Evolutionary conservation across 1,140 invertebrate genomes (phyloP), one percentile per base, ranked within the genome.

Genomic region (Ganaspis sp.): DNA sequence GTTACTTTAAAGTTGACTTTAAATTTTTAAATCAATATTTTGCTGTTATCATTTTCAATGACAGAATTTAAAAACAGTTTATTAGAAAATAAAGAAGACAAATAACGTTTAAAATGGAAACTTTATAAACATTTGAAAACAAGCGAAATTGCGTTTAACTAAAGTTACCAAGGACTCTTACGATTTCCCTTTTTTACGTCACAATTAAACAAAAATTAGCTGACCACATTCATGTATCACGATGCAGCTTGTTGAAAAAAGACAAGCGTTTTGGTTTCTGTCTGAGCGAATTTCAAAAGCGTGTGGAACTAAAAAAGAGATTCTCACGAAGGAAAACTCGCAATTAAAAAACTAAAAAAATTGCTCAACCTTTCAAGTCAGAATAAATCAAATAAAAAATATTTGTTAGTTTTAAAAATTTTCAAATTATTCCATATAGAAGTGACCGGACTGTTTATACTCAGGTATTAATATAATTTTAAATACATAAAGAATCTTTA

Each of bases 161-260:
- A 34, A 64, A 49, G 23, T 29, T 26, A 19, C 42, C 8, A 72
- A 29, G 74, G 42, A 19, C 74, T 53, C 29, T n/a, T 34, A 19
- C n/a, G 11, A 9, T 45, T 70, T 3, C 40, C 69, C 38, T 70
- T 74, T 77, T 75, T 29, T 69, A 37, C 54, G 71, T 70, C 45
- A 80, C 78, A 83, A 87, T 87, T 83, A 86, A 87, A 87, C 78
- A 79, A 83, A 84, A 87, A 88, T 87, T 86, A 87, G 84, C 77
- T 72, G 34, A 77, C 23, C 72, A 26, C 69, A 45, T 71, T 54
- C 70, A 72, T 70, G 72, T 69, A 73, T 49, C 38, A 54, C 29
- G 53, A 38, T 74, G 53, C 40, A 15, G 38, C 23, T 26, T 37
- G 29, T 37, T 49, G n/a, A 21, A 73, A 73, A 73, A 54, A 54